Conservation (phyloP, 2,888 invertebrate species). For the Scelioninae gen. 1 region DNA sequence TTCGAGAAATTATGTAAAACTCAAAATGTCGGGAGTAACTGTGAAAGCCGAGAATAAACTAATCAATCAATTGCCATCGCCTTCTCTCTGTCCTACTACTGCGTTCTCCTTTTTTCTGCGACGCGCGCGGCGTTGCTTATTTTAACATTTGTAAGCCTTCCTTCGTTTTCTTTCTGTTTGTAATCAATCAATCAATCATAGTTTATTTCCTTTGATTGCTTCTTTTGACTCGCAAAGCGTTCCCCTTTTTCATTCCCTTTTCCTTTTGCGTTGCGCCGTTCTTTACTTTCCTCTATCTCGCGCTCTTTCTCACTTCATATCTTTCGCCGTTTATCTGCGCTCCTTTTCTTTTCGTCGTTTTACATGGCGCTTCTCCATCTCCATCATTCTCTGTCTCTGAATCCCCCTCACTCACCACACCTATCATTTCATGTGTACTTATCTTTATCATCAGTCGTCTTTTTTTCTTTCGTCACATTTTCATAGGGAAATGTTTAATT, state of each 20-base stretch:
- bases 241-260: slow-evolving; percentile 8
- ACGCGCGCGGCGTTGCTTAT: slow-evolving; percentile 34
- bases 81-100: not conserved
- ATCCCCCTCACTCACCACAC: slow-evolving; percentile 2
- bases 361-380: slow-evolving; percentile 39
- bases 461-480: slow-evolving; percentile 38
- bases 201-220: slow-evolving; percentile 53
- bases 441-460: slow-evolving; percentile 37
- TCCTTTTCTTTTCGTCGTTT: slow-evolving; percentile 40
- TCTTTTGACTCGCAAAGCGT: slow-evolving; percentile 40
- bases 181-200: slow-evolving; percentile 62
- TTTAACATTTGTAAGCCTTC: slow-evolving; percentile 37
- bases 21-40: slow-evolving; percentile 15
- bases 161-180: slow-evolving; percentile 42
- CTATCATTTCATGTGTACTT: slow-evolving; percentile 34
- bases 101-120: slow-evolving; percentile 9
- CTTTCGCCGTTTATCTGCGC: slow-evolving; percentile 45
- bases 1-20: slow-evolving; percentile 50
- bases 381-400: slow-evolving; percentile 2
- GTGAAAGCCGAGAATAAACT: slow-evolving; percentile 52
- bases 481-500: slow-evolving; percentile 16
- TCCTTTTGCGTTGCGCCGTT: slow-evolving; percentile 6
- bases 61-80: slow-evolving; percentile 50
- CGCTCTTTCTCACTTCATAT: slow-evolving; percentile 28
- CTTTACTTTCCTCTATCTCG: slow-evolving; percentile 1